Evolutionary conservation across 2,888 invertebrate species (phyloP).

Genomic region (Meganola albula): DNA sequence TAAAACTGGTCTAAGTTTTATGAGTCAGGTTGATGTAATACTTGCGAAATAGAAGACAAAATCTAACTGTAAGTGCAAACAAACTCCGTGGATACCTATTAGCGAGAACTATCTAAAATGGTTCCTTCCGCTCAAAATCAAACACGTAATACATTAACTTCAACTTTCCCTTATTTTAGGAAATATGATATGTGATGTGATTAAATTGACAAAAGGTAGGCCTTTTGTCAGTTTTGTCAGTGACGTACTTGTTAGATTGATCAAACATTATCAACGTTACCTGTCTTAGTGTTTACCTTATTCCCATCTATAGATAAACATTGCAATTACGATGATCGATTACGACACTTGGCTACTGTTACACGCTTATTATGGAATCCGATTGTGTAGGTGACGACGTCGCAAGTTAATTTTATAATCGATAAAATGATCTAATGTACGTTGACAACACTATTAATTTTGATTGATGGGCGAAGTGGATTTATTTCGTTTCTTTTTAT

Average conservation of each 20-base stretch:
- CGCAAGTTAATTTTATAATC: conserved; percentile 39
- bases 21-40: conserved; percentile 49
- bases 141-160: conserved; percentile 5
- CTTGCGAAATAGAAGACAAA: conserved; percentile 45
- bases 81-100: conserved; percentile 52
- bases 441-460: conserved; percentile 55
- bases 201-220: too few relatives aligned
- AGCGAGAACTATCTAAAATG: conserved; percentile 54
- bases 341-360: conserved; percentile 50
- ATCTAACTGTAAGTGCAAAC: conserved; percentile 37
- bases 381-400: conserved; percentile 40
- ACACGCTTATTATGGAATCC: conserved; percentile 44
- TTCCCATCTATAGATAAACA: conserved; percentile 39
- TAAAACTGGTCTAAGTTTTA: conserved; percentile 13
- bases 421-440: conserved; percentile 42
- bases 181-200: too few relatives aligned
- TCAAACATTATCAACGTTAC: conserved; percentile 50
- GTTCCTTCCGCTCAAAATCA: conserved; percentile 44
- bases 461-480: conserved; percentile 54
- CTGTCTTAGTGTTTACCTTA: conserved; percentile 58
- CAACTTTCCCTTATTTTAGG: conserved; percentile 10
- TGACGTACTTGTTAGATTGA: too few relatives aligned
- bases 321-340: conserved; percentile 62
- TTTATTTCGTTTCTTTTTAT: conserved; percentile 29
- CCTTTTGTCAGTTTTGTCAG: too few relatives aligned